Base-by-base conservation (phyloP, 2,797 vertebrate genomes). In the Crocidura indochinensis region DNA sequence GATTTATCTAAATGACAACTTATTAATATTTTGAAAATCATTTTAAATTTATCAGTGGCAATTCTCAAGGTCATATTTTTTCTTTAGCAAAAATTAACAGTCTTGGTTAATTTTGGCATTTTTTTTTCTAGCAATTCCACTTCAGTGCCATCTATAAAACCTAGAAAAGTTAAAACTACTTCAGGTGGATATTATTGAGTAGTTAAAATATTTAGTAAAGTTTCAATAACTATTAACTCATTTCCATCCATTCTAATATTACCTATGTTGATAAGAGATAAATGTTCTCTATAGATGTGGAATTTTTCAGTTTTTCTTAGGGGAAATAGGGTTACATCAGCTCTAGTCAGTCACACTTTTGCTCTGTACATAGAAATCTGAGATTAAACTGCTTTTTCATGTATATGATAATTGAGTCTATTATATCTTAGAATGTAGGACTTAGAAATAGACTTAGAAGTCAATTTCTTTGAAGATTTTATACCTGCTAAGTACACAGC, bases 391-490 rank as follows among this genome's bases (percentile, higher is more conserved):
- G 5, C 46, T 89, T 90, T 88, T 92, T 95, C 76, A 60, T 90
- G 73, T 84, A 24, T 53, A 51, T 80, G 65, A 67, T 93, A 91
- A 95, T 83, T 64, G 26, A 74, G 38, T 51, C 90, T 95, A 68
- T 84, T 84, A 82, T 72, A 84, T 86, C 60, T 31, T 60, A 69
- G 47, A 94, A 84, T n/a, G 17, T 29, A 87, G 87, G 88, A 77
- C 84, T 91, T 10, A 1, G 22, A 84, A n/a, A n/a, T n/a, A n/a
- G 87, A 31, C 77, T 46, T 62, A 27, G 26, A 92, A 8, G 17
- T 88, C 92, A 31, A 78, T 91, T 86, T 90, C 64, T 56, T 88
- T 53, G 74, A 88, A 95, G 68, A 93, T 69, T 95, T 95, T 80
- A 92, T 51, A 60, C 71, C 71, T 87, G 73, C 49, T 83, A 94